These are phyloP conservation scores for Aegotheles bennettii DNA, from an alignment of 2,113 vertebrate genomes.

Conservation along the genomic window DNA sequence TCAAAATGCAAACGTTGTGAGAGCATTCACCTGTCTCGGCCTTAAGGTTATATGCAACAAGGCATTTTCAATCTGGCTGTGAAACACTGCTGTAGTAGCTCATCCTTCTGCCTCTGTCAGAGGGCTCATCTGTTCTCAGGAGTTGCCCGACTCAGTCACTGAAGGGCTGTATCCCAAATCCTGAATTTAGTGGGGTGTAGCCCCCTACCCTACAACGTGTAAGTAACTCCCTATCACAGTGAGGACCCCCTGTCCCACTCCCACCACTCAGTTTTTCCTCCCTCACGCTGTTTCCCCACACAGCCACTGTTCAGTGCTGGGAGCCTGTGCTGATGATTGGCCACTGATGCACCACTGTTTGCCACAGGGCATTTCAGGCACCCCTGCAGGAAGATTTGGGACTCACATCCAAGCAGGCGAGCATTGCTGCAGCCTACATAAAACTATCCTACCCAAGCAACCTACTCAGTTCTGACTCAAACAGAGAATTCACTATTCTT, in stretches of 20 bases:
- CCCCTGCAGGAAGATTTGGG: not conserved
- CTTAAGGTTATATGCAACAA: not conserved
- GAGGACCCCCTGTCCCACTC: not conserved
- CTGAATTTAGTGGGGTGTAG: not conserved
- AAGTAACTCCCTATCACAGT: not conserved
- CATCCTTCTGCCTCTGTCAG: not conserved
- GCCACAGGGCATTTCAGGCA: not conserved
- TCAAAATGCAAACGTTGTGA: not conserved
- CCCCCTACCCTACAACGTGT: too few relatives aligned
- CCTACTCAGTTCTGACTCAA: not conserved
- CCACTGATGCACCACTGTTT: not conserved
- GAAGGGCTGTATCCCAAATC: not conserved
- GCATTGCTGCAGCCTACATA: not conserved
- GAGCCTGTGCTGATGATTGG: not conserved
- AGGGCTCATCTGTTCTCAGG: not conserved
- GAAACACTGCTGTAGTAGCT: not conserved
- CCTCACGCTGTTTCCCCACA: not conserved
- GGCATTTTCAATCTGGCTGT: not conserved
- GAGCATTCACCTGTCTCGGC: not conserved
- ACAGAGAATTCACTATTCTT: not conserved
- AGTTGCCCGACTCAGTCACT: not conserved
- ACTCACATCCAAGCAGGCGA: not conserved
- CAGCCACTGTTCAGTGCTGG: not conserved
- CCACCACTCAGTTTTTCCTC: not conserved
- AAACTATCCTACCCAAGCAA: not conserved